Evolutionary conservation across 2,797 vertebrate species (phyloP), one percentile per base, ranked within the genome.

Genomic region (Naso thynnoides): DNA sequence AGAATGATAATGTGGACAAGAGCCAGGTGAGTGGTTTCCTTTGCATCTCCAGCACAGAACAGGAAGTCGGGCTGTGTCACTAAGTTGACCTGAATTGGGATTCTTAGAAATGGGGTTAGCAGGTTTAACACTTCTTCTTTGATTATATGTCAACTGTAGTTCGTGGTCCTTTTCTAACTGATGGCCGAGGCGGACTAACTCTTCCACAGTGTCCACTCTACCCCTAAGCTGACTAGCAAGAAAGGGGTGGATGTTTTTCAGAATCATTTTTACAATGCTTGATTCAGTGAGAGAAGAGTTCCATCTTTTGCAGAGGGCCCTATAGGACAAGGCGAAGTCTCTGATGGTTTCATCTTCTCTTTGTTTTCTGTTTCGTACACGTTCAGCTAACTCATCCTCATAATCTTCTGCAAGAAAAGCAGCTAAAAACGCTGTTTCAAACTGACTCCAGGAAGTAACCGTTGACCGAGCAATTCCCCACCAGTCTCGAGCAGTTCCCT

Each of bases 261-360:
- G 8, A 26, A 57, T 49, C 18, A 48, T 48, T 10, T 67, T 68
- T 23, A 68, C 31, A 21, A 57, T 39, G 44, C 4, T 11, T n/a
- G 29, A 2, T 2, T 68, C 42, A 6, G 21, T 57, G 2, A 56
- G 29, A 56, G 53, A 15, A 7, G 41, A 29, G 0, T 27, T 45
- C 42, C 27, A 66, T 55, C 53, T 56, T 47, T 31, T 52, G 14
- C 61, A 52, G 18, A 64, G 61, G n/a, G 47, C 47, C 27, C 61
- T 39, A 15, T 63, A 50, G 0, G 47, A 52, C 33, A 52, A 52
- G 39, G 47, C 47, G 39, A 63, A 63, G 7, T 63, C 47, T 47
- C 27, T 31, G 26, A 45, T 54, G 2, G 19, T 23, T 33, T 31
- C 27, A 45, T 54, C 19, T 1, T 33, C 14, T 5, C 24, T 3